Conservation (phyloP, 2,797 vertebrate species). For the Uromys caudimaculatus region DNA sequence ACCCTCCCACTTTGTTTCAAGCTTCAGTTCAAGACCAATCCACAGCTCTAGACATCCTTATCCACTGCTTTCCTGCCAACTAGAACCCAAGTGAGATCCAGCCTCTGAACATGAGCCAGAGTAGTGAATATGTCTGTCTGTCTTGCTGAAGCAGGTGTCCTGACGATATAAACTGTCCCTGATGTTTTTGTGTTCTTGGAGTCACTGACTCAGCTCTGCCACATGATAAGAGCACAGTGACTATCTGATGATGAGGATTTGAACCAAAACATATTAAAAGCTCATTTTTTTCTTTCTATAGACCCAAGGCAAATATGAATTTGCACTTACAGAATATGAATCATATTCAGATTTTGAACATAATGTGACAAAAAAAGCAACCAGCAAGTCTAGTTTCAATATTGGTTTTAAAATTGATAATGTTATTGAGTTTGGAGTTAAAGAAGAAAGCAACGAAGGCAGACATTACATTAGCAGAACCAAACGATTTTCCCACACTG, state of each 20-base stretch:
- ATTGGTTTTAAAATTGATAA: slow-evolving; percentile 85
- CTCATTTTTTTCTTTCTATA: slow-evolving; percentile 85
- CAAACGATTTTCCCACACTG: slow-evolving; percentile 90
- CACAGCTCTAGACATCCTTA: background rate
- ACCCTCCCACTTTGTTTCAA: background rate
- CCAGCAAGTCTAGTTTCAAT: slow-evolving; percentile 79
- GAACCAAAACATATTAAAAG: background rate
- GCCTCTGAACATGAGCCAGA: background rate
- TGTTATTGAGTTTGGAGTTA: slow-evolving; percentile 87
- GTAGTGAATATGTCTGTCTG: background rate
- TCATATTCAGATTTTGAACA: slow-evolving; percentile 91
- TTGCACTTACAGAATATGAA: slow-evolving; percentile 88
- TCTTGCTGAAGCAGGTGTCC: background rate
- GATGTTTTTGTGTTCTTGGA: background rate
- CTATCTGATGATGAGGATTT: background rate
- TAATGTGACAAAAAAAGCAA: slow-evolving; percentile 73
- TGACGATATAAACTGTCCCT: too few species aligned
- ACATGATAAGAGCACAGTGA: background rate
- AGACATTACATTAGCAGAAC: slow-evolving; percentile 88
- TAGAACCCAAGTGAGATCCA: background rate
- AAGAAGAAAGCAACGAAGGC: slow-evolving; percentile 81
- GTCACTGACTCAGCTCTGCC: background rate
- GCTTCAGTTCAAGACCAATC: background rate
- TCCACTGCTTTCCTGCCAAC: background rate
- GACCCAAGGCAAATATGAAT: slow-evolving; percentile 94